Conservation (phyloP, 2,113 vertebrate species). For the Micronycteris hirsuta region DNA sequence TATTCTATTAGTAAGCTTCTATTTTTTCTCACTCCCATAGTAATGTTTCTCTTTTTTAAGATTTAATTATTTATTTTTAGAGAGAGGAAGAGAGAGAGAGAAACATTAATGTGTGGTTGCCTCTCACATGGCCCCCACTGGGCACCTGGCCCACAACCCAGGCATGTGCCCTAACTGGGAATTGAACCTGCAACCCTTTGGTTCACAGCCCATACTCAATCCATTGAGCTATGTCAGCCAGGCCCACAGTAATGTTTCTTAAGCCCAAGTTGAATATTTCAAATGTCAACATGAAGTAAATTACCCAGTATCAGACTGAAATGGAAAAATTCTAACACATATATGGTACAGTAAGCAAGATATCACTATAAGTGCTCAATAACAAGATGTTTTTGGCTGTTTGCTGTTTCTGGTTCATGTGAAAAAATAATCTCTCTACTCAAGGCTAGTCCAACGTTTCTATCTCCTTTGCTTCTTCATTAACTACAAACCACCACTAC, state of each 20-base stretch:
- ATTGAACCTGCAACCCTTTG: too few species aligned
- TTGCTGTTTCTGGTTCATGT: neutral
- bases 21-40: slow-evolving; percentile 41
- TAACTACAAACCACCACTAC: neutral
- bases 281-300: slow-evolving; percentile 63
- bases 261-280: slow-evolving; percentile 54
- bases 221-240: too few species aligned
- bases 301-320: slow-evolving; percentile 33
- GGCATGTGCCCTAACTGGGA: too few species aligned
- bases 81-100: too few species aligned
- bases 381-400: neutral
- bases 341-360: slow-evolving; percentile 36
- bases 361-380: neutral
- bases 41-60: too few species aligned
- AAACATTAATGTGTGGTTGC: too few species aligned
- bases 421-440: neutral
- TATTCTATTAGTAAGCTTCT: slow-evolving; percentile 49
- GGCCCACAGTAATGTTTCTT: too few species aligned
- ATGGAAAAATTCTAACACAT: slow-evolving; percentile 32
- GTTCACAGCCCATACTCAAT: too few species aligned
- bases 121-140: too few species aligned
- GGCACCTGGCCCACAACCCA: too few species aligned
- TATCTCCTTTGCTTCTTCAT: neutral
- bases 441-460: neutral
- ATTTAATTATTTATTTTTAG: too few species aligned